These are phyloP conservation scores for Trogon melanurus DNA, from an alignment of 2,113 vertebrate genomes.

Conservation along the genomic window DNA sequence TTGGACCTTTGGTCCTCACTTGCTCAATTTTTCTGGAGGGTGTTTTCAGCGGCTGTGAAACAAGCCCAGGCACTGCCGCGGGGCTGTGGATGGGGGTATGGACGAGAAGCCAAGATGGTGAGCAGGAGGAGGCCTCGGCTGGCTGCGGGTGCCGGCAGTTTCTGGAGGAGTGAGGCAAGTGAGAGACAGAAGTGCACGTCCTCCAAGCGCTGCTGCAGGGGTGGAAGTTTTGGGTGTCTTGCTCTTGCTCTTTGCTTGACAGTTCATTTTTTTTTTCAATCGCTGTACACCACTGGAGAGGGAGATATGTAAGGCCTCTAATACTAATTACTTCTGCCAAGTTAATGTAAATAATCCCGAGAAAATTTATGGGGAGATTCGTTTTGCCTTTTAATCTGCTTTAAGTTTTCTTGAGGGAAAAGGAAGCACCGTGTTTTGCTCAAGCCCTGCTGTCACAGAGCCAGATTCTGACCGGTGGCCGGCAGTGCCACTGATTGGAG, in stretches of 20 bases:
- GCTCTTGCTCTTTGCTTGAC: neutral
- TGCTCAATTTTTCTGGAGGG: neutral
- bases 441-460: rapidly evolving
- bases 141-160: rapidly evolving
- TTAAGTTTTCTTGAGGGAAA: neutral
- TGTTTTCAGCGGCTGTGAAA: rapidly evolving
- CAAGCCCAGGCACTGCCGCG: rapidly evolving
- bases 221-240: neutral
- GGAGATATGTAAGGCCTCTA: neutral
- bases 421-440: neutral
- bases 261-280: neutral
- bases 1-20: neutral
- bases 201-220: rapidly evolving
- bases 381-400: neutral
- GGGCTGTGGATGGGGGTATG: rapidly evolving
- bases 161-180: rapidly evolving
- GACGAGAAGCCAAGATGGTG: neutral
- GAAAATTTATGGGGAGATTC: neutral
- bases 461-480: rapidly evolving
- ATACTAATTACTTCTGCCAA: neutral
- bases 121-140: neutral
- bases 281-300: neutral
- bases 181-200: neutral
- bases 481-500: rapidly evolving
- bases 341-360: neutral